A percentile compares a stretch with the other conserved stretches of the same genome.
phyloP scores from a whole-genome alignment of 2,113 vertebrate genomes.

The Sorex fumeus region DNA sequence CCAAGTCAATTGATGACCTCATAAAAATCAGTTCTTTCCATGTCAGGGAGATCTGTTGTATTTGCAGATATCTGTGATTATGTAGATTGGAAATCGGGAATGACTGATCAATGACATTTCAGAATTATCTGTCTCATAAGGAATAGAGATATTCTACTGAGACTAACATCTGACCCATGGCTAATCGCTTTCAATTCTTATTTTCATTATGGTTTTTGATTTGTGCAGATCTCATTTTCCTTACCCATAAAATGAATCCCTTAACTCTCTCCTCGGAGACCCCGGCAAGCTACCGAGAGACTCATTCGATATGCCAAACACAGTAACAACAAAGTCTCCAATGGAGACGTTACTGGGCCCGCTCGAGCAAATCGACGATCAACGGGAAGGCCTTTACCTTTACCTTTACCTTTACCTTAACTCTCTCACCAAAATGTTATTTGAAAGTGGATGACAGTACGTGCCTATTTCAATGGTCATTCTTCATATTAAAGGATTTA shows the following conservation, averaged over 20 bases:
- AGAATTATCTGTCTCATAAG: not conserved
- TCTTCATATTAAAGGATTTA: not conserved
- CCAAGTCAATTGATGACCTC: not conserved
- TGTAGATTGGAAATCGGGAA: not conserved
- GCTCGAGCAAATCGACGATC: too few species aligned
- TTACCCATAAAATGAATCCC: not conserved
- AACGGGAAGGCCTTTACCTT: too few species aligned
- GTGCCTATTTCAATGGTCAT: not conserved
- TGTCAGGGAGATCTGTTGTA: not conserved
- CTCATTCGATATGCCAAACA: too few species aligned
- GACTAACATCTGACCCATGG: not conserved
- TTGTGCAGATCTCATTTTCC: not conserved
- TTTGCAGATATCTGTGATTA: not conserved
- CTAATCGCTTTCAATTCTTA: not conserved
- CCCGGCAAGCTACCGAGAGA: too few species aligned
- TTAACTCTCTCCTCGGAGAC: not conserved
- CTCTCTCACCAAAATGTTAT: not conserved
- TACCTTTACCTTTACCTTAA: too few species aligned
- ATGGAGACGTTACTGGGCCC: too few species aligned
- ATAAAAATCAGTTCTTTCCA: not conserved
- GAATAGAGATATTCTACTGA: not conserved
- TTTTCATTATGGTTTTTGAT: constrained; percentile 20
- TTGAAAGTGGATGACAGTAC: not conserved
- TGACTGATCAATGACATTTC: not conserved
- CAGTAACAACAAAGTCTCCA: too few species aligned